Evolutionary conservation across 2,113 vertebrate genomes (phyloP).

Genomic region (Ictalurus punctatus): DNA sequence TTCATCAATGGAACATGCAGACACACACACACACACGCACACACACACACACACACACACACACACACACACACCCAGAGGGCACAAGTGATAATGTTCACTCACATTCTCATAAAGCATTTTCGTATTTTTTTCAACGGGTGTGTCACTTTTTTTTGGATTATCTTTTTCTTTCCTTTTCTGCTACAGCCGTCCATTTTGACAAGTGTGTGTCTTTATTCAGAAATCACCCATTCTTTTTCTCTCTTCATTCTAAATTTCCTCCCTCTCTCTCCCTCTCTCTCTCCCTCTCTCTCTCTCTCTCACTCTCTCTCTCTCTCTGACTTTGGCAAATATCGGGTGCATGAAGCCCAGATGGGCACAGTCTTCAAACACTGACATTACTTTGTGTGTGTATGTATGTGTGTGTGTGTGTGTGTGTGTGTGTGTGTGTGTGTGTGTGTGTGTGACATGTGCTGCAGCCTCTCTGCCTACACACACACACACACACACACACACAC

Average conservation of each 20-base stretch:
- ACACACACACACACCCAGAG: neutral
- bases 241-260: neutral
- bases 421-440: no score
- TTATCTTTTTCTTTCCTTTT: neutral
- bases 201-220: neutral
- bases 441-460: no score
- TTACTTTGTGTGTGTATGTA: neutral
- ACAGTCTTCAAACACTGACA: slow-evolving; percentile 16
- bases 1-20: slow-evolving; percentile 26
- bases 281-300: neutral
- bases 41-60: neutral
- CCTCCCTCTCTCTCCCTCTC: neutral
- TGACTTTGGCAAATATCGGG: slow-evolving; percentile 26
- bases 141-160: neutral
- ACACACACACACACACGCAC: slow-evolving; percentile 23
- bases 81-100: neutral
- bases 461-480: neutral
- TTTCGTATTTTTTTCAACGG: neutral
- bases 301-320: neutral
- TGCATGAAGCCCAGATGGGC: slow-evolving; percentile 32
- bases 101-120: neutral
- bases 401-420: no score
- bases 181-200: neutral
- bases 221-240: neutral
- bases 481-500: slow-evolving; percentile 25